Percentiles rank a stretch among this genome's conserved stretches.
Conservation (phyloP, 2,888 invertebrate species). For the Leptopilina myrica region DNA sequence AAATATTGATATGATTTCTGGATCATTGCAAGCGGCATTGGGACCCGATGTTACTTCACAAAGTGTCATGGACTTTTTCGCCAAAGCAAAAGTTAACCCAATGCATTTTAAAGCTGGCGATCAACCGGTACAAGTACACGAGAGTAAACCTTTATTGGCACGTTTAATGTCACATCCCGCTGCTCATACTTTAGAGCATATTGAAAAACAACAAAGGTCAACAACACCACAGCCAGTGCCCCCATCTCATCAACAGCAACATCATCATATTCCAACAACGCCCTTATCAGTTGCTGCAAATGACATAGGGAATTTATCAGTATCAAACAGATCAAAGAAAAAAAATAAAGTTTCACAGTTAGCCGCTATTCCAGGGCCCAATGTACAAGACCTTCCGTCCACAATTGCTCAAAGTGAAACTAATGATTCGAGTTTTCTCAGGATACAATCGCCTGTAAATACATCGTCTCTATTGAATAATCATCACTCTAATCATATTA, state of each 20-base stretch:
- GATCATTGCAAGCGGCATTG: constrained; percentile 77
- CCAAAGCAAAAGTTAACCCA: constrained; percentile 80
- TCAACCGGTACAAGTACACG: constrained; percentile 73
- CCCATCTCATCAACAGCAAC: constrained; percentile 46
- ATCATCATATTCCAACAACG: constrained; percentile 44
- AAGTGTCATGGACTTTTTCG: constrained; percentile 93
- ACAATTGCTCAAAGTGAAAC: constrained; percentile 64
- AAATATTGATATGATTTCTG: constrained; percentile 61
- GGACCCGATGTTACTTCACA: constrained; percentile 86
- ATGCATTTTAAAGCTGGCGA: constrained; percentile 72
- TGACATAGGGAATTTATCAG: constrained; percentile 51
- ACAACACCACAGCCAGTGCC: constrained; percentile 81
- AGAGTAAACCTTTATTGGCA: constrained; percentile 83
- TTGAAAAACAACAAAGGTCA: constrained; percentile 90
- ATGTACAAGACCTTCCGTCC: constrained; percentile 28
- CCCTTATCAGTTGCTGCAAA: constrained; percentile 54
- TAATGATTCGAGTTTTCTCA: constrained; percentile 69
- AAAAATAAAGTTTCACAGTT: constrained; percentile 54
- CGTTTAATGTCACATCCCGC: constrained; percentile 89
- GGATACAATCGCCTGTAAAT: constrained; percentile 73
- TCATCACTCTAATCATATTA: constrained; percentile 41
- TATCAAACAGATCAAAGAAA: constrained; percentile 63
- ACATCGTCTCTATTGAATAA: constrained; percentile 47
- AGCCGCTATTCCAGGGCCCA: constrained; percentile 42
- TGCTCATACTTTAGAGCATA: constrained; percentile 89